These are phyloP conservation scores for Drosophila lacertosa DNA, from an alignment of 1,140 invertebrate genomes.

Conservation along the genomic window DNA sequence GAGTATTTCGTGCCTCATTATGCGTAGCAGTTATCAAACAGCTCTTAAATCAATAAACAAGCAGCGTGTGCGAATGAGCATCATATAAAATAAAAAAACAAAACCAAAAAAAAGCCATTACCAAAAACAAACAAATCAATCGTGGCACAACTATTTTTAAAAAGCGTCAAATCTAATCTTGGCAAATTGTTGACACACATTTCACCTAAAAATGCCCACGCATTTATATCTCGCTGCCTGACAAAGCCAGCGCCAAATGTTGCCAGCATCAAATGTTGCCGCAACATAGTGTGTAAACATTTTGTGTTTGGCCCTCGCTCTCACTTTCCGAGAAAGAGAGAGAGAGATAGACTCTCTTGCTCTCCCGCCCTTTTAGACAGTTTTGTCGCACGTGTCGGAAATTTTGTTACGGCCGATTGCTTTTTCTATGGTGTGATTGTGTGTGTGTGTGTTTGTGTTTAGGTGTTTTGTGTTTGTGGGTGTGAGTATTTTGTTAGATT, in stretches of 20 bases:
- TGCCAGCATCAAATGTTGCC: conserved; percentile 28
- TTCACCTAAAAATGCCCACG: conserved; percentile 14
- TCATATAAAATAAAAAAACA: background rate
- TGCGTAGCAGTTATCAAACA: background rate
- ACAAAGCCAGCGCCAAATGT: conserved; percentile 31
- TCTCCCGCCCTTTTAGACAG: conserved; percentile 38
- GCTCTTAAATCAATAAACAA: background rate
- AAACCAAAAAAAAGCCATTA: no score
- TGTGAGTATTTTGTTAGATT: conserved; percentile 42
- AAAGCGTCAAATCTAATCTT: conserved; percentile 28
- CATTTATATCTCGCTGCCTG: conserved; percentile 31
- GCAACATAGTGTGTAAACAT: conserved; percentile 14
- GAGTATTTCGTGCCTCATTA: background rate
- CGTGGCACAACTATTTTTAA: conserved; percentile 27
- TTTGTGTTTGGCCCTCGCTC: conserved; percentile 4
- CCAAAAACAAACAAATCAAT: background rate
- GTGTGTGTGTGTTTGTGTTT: conserved; percentile 21
- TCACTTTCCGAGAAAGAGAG: no score
- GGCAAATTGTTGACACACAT: conserved; percentile 25
- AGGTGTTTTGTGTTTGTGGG: conserved; percentile 32
- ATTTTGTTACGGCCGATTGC: conserved; percentile 81
- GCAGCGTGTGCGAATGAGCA: background rate
- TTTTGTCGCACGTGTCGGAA: conserved; percentile 81
- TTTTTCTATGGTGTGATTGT: conserved; percentile 42
- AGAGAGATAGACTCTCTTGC: no score